Percentiles rank a stretch among this genome's conserved stretches.
Evolutionary conservation across 2,113 vertebrate genomes (phyloP).

Genomic region (Alligator sinensis): DNA sequence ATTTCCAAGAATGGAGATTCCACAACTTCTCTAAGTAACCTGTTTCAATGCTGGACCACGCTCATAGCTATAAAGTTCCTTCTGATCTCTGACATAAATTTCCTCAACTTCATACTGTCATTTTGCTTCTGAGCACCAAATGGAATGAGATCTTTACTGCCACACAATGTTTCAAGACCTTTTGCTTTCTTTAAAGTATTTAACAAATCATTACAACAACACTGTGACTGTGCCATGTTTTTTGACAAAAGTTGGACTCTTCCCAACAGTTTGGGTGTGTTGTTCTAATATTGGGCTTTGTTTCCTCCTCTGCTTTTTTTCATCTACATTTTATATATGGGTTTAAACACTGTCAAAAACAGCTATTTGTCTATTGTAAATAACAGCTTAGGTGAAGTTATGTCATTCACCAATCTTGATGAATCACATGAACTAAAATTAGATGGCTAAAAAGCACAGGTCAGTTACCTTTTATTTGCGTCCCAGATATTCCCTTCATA

Average conservation of each 20-base stretch:
- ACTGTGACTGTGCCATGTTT: not conserved
- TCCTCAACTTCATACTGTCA: not conserved
- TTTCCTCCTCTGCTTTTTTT: fast-evolving
- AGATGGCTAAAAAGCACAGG: not conserved
- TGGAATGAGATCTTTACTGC: not conserved
- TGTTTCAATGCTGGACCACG: no score
- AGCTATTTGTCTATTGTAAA: not conserved
- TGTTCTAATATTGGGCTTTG: not conserved
- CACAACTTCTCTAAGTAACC: no score
- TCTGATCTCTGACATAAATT: no score
- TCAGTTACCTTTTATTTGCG: not conserved
- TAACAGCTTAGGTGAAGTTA: not conserved
- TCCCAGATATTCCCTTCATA: not conserved
- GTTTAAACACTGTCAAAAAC: not conserved
- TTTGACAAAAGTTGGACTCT: not conserved
- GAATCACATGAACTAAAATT: not conserved
- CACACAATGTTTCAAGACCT: not conserved
- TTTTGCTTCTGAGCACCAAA: not conserved
- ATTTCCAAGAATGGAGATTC: no score
- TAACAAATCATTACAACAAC: not conserved
- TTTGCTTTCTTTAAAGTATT: not conserved
- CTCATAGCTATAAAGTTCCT: no score
- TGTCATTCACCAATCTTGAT: not conserved
- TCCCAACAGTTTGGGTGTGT: not conserved
- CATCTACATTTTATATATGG: not conserved